Base-by-base conservation (phyloP, 2,888 invertebrate species). In the Diaperis boleti region DNA sequence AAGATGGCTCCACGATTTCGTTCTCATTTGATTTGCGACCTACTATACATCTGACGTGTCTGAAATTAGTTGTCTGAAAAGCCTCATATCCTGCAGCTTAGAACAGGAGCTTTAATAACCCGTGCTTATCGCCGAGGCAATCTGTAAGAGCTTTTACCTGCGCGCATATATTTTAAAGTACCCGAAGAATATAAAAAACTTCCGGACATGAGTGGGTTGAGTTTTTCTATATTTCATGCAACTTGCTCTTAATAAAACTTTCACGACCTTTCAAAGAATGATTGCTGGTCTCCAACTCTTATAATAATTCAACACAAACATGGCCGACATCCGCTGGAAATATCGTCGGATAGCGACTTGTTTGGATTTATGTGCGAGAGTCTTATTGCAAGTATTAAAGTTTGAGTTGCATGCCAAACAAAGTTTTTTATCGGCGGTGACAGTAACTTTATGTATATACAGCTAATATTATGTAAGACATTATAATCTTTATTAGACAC, bases 201-300 rank as follows among this genome's bases (percentile, higher is more conserved):
- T 72, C 72, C 70, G 67, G 61, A 64, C 64, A 69, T 72, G 69
- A 72, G 72, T 72, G 70, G 71, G 65, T n/a, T n/a, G n/a, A n/a
- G n/a, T 65, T 69, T 69, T 67, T 66, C 69, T 65, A 69, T 71
- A 72, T 72, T 69, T 72, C 69, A 70, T 66, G 66, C 68, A 72
- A 72, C 70, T 72, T 69, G 70, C 71, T 72, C 73, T 72, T 73
- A 71, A 74, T 74, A 74, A 74, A 75, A 75, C 68, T 76, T 75
- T 71, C 69, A 69, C 63, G 68, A 69, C 67, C 71, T 65, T 69
- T 69, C 69, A 69, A 69, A 71, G 70, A 71, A 73, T 70, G 71
- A 73, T 72, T 68, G 67, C 68, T 61, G 68, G 59, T 35, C 39
- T 60, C 60, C 62, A 71, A 70, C 70, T 72, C 57, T 59, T 39